Evolutionary conservation across 2,888 invertebrate species (phyloP).

Genomic region (Chalcis sispes): DNA sequence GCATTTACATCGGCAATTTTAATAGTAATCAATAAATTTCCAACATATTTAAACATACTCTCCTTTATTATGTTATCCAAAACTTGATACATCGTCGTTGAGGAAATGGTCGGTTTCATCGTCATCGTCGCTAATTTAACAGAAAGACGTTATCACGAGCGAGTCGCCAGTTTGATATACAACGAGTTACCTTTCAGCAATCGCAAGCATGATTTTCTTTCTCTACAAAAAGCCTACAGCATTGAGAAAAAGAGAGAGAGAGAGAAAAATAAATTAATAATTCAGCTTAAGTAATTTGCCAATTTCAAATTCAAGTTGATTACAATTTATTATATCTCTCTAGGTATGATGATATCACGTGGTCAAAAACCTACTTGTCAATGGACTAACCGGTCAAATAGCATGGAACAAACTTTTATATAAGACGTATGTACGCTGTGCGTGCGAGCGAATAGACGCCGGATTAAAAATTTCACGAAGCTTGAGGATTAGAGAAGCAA

Average conservation of each 20-base stretch:
- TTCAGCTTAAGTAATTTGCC: conserved; percentile 56
- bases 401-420: conserved; percentile 35
- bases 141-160: background rate
- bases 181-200: background rate
- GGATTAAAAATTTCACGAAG: no score
- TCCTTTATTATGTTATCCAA: background rate
- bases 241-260: conserved; percentile 12
- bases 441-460: background rate
- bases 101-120: background rate
- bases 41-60: background rate
- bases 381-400: conserved; percentile 25
- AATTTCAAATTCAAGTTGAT: conserved; percentile 57
- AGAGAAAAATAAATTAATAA: conserved; percentile 55
- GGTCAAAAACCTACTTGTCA: background rate
- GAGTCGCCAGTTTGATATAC: conserved; percentile 5
- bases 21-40: background rate
- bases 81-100: no score
- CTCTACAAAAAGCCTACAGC: conserved; percentile 23
- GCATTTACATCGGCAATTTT: background rate
- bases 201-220: background rate
- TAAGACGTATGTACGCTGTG: background rate
- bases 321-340: conserved; percentile 46
- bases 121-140: conserved; percentile 11
- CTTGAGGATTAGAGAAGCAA: no score
- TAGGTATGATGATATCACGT: no score